Base-by-base conservation (phyloP, 2,797 vertebrate genomes). In the Antennarius maculatus region DNA sequence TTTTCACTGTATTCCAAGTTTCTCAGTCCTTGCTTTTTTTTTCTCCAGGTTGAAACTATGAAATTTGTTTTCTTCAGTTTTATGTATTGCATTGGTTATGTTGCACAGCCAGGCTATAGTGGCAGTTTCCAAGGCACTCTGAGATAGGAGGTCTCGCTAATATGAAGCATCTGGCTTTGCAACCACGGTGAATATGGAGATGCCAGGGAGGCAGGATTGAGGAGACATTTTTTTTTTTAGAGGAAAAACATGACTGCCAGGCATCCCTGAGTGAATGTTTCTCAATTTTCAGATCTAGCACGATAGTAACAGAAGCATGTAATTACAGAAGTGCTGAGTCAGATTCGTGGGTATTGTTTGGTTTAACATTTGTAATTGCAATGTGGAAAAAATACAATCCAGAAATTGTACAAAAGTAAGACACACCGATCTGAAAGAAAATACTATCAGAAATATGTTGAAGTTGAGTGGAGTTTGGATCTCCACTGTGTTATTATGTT, bases 301-400 rank as follows among this genome's bases (percentile, higher is more conserved):
- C 34, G 50, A 83, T 81, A 78, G 69, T 71, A 90, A 81, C 75
- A 62, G 83, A 88, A 91, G 91, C 90, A 86, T 91, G 80, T 74
- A 90, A 92, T 94, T 90, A 90, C 28, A 78, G 66, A 64, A 69
- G 65, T 71, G 88, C 90, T 86, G 93, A 92, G 56, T 91, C 85
- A 83, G 77, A 78, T 54, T 55, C 48, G 31, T 64, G 71, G 77
- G 75, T 34, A 86, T 86, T 89, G 86, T 89, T 86, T 72, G 73
- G 80, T 71, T 23, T 56, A 61, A 79, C 39, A 61, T 66, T 69
- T 14, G 37, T 66, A 82, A 80, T 89, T 71, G 71, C 23, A 58
- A 55, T 31, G 52, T 66, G 61, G 59, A 54, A 39, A 73, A 69
- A 74, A 55, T 51, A 37, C 15, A 50, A 56, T 64, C 47, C 76